Base-by-base conservation (phyloP, 2,113 vertebrate species). In the Cyanoderma ruficeps region DNA sequence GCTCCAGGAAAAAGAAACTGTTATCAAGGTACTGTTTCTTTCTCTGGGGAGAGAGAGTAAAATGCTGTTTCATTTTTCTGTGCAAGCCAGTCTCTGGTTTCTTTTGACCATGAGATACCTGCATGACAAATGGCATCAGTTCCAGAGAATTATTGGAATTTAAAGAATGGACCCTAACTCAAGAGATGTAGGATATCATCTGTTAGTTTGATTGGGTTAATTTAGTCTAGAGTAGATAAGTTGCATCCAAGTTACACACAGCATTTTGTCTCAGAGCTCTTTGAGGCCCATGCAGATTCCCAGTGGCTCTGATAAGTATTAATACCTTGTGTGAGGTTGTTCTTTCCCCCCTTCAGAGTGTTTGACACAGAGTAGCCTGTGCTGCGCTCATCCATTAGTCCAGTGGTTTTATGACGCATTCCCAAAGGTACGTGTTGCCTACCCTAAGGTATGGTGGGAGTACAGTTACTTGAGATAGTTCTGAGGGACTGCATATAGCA, bases 1-100 rank as follows among this genome's bases (percentile, higher is more conserved):
- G 71, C 98, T 99, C 16, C 95, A 97, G 83, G 97, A 98, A 44
- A 98, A 98, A 30, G 98, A 99, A 90, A 94, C 93, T 9, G 83
- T 78, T 82, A 92, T 98, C 14, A 98, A 99, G 98, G 99, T 99
- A 97, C 23, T 4, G 2, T 56, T 79, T 41, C 50, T 70, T 82
- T 52, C 18, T 41, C 19, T 1, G 15, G 30, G 27, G 15, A 53
- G 31, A 3, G 7, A 65, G 28, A 52, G 14, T 28, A 16, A 81
- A 46, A 55, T 44, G 31, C 52, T 60, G 18, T 41, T 70, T 59
- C 71, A 53, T 24, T 47, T 75, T 92, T 59, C 71, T 31, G 13
- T 83, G 85, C 31, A 50, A 68, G 27, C 15, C n/a, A 37, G 31
- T 53, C 31, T 82, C 52, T 63, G 39, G 10, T 28, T 76, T 94